A percentile compares a stretch with the other conserved stretches of the same genome.
Evolutionary conservation across 2,113 vertebrate genomes (phyloP).

Genomic region (Illadopsis cleaveri): DNA sequence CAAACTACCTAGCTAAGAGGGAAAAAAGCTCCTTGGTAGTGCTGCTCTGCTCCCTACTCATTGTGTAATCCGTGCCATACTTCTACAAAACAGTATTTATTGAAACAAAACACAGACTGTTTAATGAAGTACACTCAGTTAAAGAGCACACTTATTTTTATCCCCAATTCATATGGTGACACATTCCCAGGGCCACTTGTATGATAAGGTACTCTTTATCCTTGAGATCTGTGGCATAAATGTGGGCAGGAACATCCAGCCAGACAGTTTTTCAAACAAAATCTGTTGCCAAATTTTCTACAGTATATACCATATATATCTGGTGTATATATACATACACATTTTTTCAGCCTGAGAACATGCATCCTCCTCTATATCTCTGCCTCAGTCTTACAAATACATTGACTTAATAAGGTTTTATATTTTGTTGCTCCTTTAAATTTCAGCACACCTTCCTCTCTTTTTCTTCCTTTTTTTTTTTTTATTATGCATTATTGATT

Average conservation of each 20-base stretch:
- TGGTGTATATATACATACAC: background rate
- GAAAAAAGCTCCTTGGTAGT: background rate
- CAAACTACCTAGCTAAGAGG: background rate
- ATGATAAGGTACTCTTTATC: background rate
- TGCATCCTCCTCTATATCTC: background rate
- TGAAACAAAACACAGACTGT: background rate
- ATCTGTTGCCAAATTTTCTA: background rate
- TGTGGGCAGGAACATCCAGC: background rate
- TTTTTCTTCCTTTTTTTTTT: background rate
- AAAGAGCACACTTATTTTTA: background rate
- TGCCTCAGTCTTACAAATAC: background rate
- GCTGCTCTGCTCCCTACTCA: background rate
- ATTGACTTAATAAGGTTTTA: background rate
- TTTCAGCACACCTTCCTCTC: background rate
- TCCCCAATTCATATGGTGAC: background rate
- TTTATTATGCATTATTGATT: background rate
- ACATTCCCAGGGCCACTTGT: background rate
- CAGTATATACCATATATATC: background rate
- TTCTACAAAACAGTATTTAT: background rate
- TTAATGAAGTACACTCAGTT: background rate
- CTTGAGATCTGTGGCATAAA: background rate
- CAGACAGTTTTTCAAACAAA: background rate
- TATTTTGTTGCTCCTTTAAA: background rate
- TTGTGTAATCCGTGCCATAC: background rate
- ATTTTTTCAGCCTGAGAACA: background rate